A percentile compares a stretch with the other conserved stretches of the same genome.
These are phyloP conservation scores for Furcifer pardalis DNA, from an alignment of 2,797 vertebrate species.

Conservation along the genomic window DNA sequence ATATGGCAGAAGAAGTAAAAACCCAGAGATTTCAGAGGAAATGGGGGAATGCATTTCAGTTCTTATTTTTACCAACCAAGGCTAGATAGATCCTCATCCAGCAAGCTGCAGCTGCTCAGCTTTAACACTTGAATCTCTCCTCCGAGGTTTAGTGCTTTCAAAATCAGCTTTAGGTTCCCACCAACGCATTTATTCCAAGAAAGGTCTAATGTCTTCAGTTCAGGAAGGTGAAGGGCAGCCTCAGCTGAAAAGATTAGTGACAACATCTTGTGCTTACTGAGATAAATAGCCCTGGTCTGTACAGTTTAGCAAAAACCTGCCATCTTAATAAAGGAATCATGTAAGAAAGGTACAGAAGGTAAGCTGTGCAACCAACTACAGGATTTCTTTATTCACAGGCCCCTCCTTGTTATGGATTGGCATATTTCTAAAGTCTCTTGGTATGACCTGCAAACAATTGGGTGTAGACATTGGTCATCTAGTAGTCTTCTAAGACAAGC, in stretches of 20 bases:
- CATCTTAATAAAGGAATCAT: background rate
- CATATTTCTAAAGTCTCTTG: background rate
- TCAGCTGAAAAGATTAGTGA: slow-evolving; percentile 78
- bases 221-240: slow-evolving; percentile 75
- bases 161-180: slow-evolving; percentile 81
- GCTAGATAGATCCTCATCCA: slow-evolving; percentile 79
- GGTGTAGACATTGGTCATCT: background rate
- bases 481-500: background rate
- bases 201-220: slow-evolving; percentile 82
- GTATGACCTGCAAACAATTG: background rate
- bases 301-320: background rate
- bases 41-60: slow-evolving; percentile 34
- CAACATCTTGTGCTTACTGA: slow-evolving; percentile 63
- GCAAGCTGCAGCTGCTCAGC: slow-evolving; percentile 90
- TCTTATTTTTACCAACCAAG: slow-evolving; percentile 77
- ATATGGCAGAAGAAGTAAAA: too few relatives aligned
- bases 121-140: slow-evolving; percentile 79
- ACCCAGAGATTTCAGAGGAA: slow-evolving; percentile 14
- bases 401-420: too few relatives aligned
- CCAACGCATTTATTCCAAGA: slow-evolving; percentile 93
- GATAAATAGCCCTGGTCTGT: slow-evolving; percentile 45
- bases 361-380: too few relatives aligned
- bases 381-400: background rate
- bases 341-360: background rate
- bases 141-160: slow-evolving; percentile 79